A percentile compares a stretch with the other conserved stretches of the same genome.
Evolutionary conservation across 1,140 invertebrate genomes (phyloP).

Genomic region (Prorops nasuta): DNA sequence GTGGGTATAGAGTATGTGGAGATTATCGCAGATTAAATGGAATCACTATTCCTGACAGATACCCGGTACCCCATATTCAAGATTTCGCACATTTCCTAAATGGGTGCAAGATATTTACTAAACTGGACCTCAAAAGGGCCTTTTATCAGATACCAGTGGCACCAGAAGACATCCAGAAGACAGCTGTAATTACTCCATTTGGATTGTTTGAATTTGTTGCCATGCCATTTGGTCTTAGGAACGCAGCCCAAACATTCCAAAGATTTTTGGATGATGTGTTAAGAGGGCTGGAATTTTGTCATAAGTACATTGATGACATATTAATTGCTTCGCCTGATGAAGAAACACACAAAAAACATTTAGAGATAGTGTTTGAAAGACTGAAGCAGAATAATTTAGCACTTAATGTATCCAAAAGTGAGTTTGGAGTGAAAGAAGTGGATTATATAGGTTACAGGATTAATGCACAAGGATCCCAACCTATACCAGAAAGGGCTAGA

Average conservation of each 20-base stretch:
- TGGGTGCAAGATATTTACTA: not conserved
- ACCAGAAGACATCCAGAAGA: conserved; percentile 27
- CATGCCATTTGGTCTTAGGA: conserved; percentile 52
- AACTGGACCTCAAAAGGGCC: not conserved
- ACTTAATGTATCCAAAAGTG: not conserved
- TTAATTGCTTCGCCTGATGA: not conserved
- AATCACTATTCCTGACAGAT: not conserved
- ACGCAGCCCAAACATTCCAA: conserved; percentile 51
- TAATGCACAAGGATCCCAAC: not conserved
- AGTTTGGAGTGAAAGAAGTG: not conserved
- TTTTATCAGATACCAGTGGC: not conserved
- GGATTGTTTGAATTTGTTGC: conserved; percentile 38
- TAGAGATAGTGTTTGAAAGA: not conserved
- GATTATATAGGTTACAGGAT: not conserved
- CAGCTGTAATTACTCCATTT: conserved; percentile 35
- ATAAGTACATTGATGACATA: not conserved
- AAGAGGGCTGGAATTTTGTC: conserved; percentile 16
- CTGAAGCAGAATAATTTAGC: not conserved
- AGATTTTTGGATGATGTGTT: conserved; percentile 48
- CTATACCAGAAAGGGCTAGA: not conserved
- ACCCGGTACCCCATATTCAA: not conserved
- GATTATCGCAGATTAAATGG: not conserved
- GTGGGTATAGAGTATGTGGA: not conserved
- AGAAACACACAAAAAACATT: not conserved
- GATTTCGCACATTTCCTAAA: not conserved